phyloP scores from a whole-genome alignment of 2,888 invertebrate genomes.

The Drosophila hamatofila region DNA sequence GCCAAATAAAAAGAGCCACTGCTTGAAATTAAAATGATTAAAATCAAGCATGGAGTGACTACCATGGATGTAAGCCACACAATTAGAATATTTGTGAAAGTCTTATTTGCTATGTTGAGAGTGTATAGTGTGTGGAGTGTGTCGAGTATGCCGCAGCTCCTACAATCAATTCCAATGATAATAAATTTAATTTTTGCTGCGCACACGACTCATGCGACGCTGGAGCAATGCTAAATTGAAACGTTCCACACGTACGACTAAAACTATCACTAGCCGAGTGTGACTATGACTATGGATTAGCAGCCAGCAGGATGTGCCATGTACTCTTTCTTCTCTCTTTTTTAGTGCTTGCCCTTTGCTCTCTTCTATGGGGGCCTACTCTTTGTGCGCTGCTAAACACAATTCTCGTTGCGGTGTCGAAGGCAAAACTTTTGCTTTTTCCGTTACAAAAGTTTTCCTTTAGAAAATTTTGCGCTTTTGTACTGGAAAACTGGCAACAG shows the following conservation, averaged over 20 bases:
- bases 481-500: conserved; percentile 63
- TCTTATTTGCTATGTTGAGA: background rate
- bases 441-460: conserved; percentile 80
- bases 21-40: conserved; percentile 15
- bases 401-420: conserved; percentile 78
- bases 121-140: background rate
- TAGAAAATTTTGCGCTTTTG: conserved; percentile 78
- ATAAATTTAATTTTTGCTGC: conserved; percentile 77
- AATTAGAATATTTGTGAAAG: conserved; percentile 11
- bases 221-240: conserved; percentile 68
- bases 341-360: background rate
- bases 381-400: conserved; percentile 66
- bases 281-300: conserved; percentile 78
- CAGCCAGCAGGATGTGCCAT: conserved; percentile 67
- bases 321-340: conserved; percentile 18
- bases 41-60: background rate
- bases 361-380: conserved; percentile 12
- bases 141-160: conserved; percentile 18
- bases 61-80: background rate
- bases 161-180: conserved; percentile 78
- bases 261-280: conserved; percentile 78
- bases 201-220: conserved; percentile 54
- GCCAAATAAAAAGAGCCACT: conserved; percentile 4
- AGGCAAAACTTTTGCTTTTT: conserved; percentile 78
- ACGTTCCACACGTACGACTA: conserved; percentile 80